Percentiles rank a stretch among this genome's conserved stretches.
Conservation (phyloP, 2,888 invertebrate species). For the Parelbella ahira region DNA sequence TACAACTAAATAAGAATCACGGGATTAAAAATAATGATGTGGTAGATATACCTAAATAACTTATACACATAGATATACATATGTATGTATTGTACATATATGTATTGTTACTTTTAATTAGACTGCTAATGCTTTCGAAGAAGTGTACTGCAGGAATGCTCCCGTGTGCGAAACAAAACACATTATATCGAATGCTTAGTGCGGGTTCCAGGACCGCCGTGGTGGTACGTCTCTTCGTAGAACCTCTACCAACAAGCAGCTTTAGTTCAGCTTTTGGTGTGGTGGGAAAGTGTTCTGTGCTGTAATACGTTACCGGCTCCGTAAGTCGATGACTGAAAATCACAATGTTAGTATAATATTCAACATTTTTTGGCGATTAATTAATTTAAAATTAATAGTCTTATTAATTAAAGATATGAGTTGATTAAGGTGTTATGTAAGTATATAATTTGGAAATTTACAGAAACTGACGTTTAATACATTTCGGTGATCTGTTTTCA, state of each 20-base stretch:
- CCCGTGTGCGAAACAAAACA: slow-evolving; percentile 49
- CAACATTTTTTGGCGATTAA: too few species aligned
- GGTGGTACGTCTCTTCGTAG: slow-evolving; percentile 49
- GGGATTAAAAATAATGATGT: too few species aligned
- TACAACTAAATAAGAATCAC: too few species aligned
- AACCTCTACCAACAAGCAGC: slow-evolving; percentile 35
- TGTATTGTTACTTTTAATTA: slow-evolving; percentile 38
- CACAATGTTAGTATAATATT: slow-evolving; percentile 12
- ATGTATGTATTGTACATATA: too few species aligned
- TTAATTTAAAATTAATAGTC: too few species aligned
- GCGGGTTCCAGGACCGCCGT: slow-evolving; percentile 47
- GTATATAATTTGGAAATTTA: too few species aligned
- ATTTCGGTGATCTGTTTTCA: too few species aligned
- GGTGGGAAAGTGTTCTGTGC: slow-evolving; percentile 31
- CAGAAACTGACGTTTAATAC: too few species aligned
- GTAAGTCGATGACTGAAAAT: slow-evolving; percentile 15
- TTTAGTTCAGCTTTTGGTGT: slow-evolving; percentile 42
- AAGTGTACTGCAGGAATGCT: slow-evolving; percentile 47
- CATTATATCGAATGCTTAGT: slow-evolving; percentile 68
- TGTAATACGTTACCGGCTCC: neutral
- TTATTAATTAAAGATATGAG: too few species aligned
- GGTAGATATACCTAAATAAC: too few species aligned
- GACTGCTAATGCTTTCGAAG: slow-evolving; percentile 59
- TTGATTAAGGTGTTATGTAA: too few species aligned
- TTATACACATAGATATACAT: too few species aligned